Percentiles rank a stretch among this genome's conserved stretches.
These are phyloP conservation scores for Diplolepis rosae DNA, from an alignment of 2,888 invertebrate genomes.

Conservation along the genomic window DNA sequence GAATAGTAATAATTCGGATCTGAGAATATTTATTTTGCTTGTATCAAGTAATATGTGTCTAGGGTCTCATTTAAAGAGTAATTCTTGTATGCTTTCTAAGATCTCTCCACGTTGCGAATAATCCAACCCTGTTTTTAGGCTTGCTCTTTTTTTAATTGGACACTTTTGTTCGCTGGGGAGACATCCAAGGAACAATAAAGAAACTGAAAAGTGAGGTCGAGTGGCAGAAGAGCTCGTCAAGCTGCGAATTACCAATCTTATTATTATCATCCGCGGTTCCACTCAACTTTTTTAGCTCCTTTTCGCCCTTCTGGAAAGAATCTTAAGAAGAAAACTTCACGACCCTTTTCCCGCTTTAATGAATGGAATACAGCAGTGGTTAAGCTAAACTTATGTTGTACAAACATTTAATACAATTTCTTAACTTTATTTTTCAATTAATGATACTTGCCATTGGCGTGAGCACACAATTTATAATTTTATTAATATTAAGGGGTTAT, in stretches of 20 bases:
- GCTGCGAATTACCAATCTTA: slow-evolving; percentile 71
- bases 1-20: no score
- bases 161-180: slow-evolving; percentile 63
- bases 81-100: no score
- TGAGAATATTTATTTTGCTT: no score
- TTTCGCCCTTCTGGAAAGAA: not conserved
- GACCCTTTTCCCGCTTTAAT: not conserved
- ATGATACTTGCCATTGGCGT: no score
- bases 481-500: no score
- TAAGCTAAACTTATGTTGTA: not conserved
- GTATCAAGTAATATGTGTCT: no score
- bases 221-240: slow-evolving; percentile 66
- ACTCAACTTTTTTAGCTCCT: slow-evolving; percentile 52
- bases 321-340: not conserved
- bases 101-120: not conserved
- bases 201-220: slow-evolving; percentile 54
- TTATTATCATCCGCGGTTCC: slow-evolving; percentile 68
- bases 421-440: no score
- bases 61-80: no score
- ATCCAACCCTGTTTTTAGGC: slow-evolving; percentile 32
- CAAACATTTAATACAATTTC: not conserved
- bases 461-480: no score
- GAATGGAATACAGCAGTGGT: not conserved
- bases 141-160: slow-evolving; percentile 67
- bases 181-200: slow-evolving; percentile 61